Evolutionary conservation across 2,113 vertebrate species (phyloP).

Genomic region (Acrocephalus kingi): DNA sequence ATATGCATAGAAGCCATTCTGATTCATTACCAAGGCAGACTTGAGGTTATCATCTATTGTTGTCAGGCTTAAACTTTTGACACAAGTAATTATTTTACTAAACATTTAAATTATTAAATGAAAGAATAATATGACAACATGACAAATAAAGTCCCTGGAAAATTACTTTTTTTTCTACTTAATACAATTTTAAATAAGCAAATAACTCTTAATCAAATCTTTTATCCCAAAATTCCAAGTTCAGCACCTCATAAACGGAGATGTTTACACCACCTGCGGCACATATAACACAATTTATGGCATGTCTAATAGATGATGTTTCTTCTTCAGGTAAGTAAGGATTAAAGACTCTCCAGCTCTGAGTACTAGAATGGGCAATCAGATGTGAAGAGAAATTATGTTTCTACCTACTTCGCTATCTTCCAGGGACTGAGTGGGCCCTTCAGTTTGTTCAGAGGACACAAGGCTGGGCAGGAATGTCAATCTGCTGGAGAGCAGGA

Average conservation of each 20-base stretch:
- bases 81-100: not conserved
- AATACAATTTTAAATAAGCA: not conserved
- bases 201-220: not conserved
- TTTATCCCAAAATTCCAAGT: not conserved
- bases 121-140: not conserved
- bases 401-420: not conserved
- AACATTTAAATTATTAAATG: not conserved
- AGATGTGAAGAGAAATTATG: not conserved
- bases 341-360: not conserved
- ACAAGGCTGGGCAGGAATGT: not conserved
- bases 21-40: slow-evolving; percentile 19
- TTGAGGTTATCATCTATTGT: not conserved
- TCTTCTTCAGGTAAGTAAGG: not conserved
- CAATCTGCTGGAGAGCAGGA: not conserved
- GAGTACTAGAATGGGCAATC: not conserved
- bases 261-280: not conserved
- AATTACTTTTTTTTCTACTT: not conserved
- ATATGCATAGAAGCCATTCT: not conserved
- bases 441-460: not conserved
- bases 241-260: not conserved
- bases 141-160: not conserved
- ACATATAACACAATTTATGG: not conserved
- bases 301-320: not conserved
- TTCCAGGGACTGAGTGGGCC: not conserved
- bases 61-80: not conserved